Conservation (phyloP, 53 echinoderm and acorn worm species). For the Paracentrotus lividus region DNA sequence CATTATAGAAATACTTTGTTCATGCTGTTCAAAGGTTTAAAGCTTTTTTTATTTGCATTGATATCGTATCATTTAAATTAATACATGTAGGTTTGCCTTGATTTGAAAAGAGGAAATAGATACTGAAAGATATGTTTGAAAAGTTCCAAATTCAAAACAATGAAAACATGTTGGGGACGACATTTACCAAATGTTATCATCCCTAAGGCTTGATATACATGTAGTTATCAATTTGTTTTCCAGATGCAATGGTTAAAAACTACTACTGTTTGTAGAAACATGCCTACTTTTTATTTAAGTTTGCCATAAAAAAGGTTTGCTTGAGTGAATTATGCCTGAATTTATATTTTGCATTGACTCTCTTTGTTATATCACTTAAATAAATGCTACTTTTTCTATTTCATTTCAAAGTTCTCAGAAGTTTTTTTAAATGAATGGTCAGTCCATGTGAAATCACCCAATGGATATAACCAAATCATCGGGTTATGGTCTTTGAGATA, state of each 20-base stretch:
- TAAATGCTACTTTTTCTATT: neutral
- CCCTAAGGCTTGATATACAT: no score
- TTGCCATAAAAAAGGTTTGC: neutral
- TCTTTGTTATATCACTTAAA: neutral
- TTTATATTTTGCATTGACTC: neutral
- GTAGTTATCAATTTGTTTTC: no score
- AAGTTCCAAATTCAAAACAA: no score
- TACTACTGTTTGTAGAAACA: neutral
- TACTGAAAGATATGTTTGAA: no score
- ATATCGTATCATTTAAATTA: neutral
- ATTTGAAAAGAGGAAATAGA: no score
- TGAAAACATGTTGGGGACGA: no score
- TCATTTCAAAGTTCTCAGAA: neutral
- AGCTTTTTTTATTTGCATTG: neutral
- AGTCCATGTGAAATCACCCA: no score
- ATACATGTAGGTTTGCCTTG: no score
- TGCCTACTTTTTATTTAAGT: neutral
- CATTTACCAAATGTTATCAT: no score
- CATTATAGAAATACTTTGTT: neutral
- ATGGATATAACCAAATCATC: no score
- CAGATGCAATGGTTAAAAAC: neutral
- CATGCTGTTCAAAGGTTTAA: neutral
- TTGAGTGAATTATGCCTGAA: neutral
- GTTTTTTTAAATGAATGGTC: no score
- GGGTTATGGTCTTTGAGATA: no score